phyloP scores from a whole-genome alignment of 1,140 invertebrate genomes.

The Spodoptera litura region DNA sequence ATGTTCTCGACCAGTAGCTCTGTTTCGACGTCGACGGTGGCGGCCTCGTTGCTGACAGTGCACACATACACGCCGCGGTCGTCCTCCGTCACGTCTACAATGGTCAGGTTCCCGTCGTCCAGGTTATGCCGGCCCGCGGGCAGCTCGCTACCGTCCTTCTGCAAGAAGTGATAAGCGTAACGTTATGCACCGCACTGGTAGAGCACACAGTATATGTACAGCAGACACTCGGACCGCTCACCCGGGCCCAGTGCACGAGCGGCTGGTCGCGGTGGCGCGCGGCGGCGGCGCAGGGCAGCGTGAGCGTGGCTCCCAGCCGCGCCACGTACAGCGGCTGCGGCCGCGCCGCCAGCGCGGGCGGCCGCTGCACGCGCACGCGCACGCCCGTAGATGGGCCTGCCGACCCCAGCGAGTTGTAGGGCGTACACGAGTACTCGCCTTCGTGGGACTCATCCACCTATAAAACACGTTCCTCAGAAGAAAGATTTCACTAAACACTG shows the following conservation, averaged over 20 bases:
- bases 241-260: constrained; percentile 94
- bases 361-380: constrained; percentile 95
- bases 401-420: constrained; percentile 95
- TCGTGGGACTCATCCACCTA: constrained; percentile 92
- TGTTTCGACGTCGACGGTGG: constrained; percentile 94
- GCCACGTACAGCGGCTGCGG: constrained; percentile 93
- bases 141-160: constrained; percentile 92
- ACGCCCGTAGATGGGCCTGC: constrained; percentile 94
- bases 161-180: constrained; percentile 38
- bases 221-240: constrained; percentile 84
- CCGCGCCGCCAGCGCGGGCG: constrained; percentile 91
- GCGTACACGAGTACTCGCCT: constrained; percentile 95
- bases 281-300: constrained; percentile 95
- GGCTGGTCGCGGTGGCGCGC: constrained; percentile 88
- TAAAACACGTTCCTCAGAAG: neutral
- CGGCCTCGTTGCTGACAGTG: constrained; percentile 96
- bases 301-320: constrained; percentile 92
- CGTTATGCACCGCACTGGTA: neutral
- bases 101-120: constrained; percentile 94
- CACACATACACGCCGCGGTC: constrained; percentile 97
- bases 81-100: constrained; percentile 92
- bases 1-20: constrained; percentile 95
- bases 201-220: neutral
- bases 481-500: neutral
- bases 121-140: constrained; percentile 90